Evolutionary conservation across 2,888 invertebrate species (phyloP).

Genomic region (Leucophenga maculata): DNA sequence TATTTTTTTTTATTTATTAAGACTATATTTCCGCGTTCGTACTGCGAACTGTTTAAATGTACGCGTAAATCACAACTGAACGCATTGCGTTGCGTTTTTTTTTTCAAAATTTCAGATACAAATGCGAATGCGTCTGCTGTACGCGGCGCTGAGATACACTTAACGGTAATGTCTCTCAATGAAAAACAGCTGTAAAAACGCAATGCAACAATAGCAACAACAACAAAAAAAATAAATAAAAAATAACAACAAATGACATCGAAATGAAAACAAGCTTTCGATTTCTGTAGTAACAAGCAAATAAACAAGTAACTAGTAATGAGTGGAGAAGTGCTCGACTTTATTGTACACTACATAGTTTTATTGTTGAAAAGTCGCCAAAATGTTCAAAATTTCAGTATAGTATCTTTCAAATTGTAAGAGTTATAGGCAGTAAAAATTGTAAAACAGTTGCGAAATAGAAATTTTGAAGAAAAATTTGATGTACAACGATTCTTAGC

Average conservation of each 20-base stretch:
- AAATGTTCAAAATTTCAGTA: too few species aligned
- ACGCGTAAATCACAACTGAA: slow-evolving; percentile 30
- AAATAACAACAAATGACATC: slow-evolving; percentile 15
- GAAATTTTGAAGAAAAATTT: too few species aligned
- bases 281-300: slow-evolving; percentile 40
- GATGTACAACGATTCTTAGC: too few species aligned
- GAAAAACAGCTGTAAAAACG: slow-evolving; percentile 21
- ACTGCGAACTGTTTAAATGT: slow-evolving; percentile 4
- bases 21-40: too few species aligned
- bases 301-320: slow-evolving; percentile 9
- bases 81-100: background rate
- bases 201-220: slow-evolving; percentile 1
- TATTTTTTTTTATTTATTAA: background rate
- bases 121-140: slow-evolving; percentile 25
- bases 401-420: too few species aligned
- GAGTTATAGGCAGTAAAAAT: too few species aligned
- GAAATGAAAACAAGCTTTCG: slow-evolving; percentile 38
- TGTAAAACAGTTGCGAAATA: too few species aligned
- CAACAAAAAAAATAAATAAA: too few species aligned
- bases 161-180: background rate
- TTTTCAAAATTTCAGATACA: background rate
- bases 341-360: too few species aligned
- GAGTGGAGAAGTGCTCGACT: too few species aligned
- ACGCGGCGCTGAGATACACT: background rate
- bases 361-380: too few species aligned